Base-by-base conservation (phyloP, 2,113 vertebrate genomes). In the Cyphomyrus discorhynchus region DNA sequence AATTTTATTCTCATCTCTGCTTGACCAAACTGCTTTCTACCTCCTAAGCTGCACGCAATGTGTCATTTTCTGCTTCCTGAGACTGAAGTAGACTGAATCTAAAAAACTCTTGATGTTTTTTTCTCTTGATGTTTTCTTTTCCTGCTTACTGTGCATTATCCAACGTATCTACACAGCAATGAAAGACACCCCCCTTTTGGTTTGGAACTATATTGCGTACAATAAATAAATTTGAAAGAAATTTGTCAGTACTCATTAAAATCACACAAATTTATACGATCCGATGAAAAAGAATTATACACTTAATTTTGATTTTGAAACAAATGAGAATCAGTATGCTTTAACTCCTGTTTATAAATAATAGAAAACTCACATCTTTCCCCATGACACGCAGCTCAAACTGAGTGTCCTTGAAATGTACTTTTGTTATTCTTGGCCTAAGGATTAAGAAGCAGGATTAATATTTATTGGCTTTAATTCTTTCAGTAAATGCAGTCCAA, bases 401-500 rank as follows among this genome's bases (percentile, higher is more conserved):
- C 24, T 97, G 97, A 42, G 96, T 95, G 91, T 98, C 97, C 92
- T 97, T 99, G 93, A 98, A 99, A 92, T 98, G 97, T 91, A 99
- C 96, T 94, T 98, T 99, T 3, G 96, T 97, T 93, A 99, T 98
- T 94, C 96, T 96, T 92, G 97, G 97, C 98, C 98, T 99, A 94
- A 56, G 92, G 89, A 49, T 11, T 91, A 89, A 90, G 49, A 88
- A 92, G 92, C 6, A 90, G 58, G 0, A 90, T 31, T 70, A 70
- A 70, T 70, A 70, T 13, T 66, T 62, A 10, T 66, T 66, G 58
- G 58, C 58, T 66, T 66, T 66, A 66, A 66, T 27, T 66, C 58
- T n/a, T n/a, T 66, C 58, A 66, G 24, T 66, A 66, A 27, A 3
- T 66, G 24, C 87, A n/a, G 21, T 47, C 56, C n/a, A 56, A 13